Base-by-base conservation (phyloP, 2,113 vertebrate species). In the Chloropsis cyanopogon region DNA sequence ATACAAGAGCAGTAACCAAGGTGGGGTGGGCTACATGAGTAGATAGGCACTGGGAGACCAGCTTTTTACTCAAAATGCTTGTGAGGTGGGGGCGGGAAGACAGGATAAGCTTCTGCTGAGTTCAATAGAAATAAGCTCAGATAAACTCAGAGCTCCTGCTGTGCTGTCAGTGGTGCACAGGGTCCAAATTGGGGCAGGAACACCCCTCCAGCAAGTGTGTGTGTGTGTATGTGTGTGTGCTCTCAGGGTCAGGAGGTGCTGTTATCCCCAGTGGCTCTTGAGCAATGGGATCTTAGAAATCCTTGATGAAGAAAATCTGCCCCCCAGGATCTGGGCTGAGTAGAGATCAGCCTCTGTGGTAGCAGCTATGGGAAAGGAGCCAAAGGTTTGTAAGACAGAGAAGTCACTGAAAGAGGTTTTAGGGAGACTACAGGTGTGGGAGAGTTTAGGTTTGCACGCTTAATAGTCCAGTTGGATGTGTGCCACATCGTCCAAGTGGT, bases 71-170 rank as follows among this genome's bases (percentile, higher is more conserved):
- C 12, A 3, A 20, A 68, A 26, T 66, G 22, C 9, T 41, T 70
- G 20, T 28, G 37, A 12, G 19, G 9, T 9, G 3, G 5, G 5
- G 15, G 4, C 0, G 0, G 25, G 6, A 8, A 23, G 23, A 63
- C 11, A 63, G 22, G 31, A 31, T 50, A 69, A 61, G 37, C 1
- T 6, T 24, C 39, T 60, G 63, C 41, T 37, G 47, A 49, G 25
- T 42, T 69, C 28, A 49, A 5, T 31, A 69, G 37, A 69, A 83
- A 35, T 35, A 54, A 76, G 61, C 7, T 41, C 28, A 66, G 19
- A 24, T 52, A 59, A 73, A 37, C 7, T n/a, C 39, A 22, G 24
- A 21, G 11, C n/a, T 87, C 9, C 33, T 78, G 12, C 22, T n/a
- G 7, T 56, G 26, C 60, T 23, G 19, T 65, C 65, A 59, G 0